These are phyloP conservation scores for Molorchus minor DNA, from an alignment of 2,888 invertebrate species.

Conservation along the genomic window DNA sequence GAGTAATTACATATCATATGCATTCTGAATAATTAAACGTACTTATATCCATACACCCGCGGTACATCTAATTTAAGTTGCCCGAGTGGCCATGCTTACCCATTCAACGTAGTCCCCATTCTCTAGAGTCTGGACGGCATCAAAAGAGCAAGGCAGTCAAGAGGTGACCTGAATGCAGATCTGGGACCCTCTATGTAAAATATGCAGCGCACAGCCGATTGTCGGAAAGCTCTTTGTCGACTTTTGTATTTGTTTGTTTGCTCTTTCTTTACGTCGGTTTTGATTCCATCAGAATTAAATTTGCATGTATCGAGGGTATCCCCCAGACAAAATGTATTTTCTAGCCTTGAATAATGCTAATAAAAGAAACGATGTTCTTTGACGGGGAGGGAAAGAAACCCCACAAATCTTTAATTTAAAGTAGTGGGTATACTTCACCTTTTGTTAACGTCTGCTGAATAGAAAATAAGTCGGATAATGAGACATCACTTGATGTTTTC, in stretches of 20 bases:
- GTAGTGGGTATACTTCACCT: not conserved
- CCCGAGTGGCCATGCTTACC: slow-evolving; percentile 40
- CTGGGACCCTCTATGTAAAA: slow-evolving; percentile 55
- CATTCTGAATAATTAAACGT: no score
- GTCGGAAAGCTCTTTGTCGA: slow-evolving; percentile 51
- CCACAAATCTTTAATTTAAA: slow-evolving; percentile 8
- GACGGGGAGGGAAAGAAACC: slow-evolving; percentile 13
- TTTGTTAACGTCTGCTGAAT: not conserved
- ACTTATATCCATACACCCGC: not conserved
- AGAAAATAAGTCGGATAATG: not conserved
- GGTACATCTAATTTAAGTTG: slow-evolving; percentile 39
- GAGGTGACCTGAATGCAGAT: slow-evolving; percentile 61
- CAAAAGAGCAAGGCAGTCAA: slow-evolving; percentile 61
- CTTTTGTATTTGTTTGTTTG: slow-evolving; percentile 55
- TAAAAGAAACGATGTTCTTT: slow-evolving; percentile 32
- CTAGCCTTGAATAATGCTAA: slow-evolving; percentile 32
- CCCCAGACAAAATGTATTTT: slow-evolving; percentile 39
- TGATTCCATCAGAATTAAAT: slow-evolving; percentile 58
- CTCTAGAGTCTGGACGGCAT: slow-evolving; percentile 45
- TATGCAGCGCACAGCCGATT: slow-evolving; percentile 57
- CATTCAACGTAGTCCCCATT: slow-evolving; percentile 38
- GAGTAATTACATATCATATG: no score
- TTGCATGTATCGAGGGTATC: slow-evolving; percentile 53
- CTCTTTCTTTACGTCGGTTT: slow-evolving; percentile 54
- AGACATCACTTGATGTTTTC: not conserved